These are phyloP conservation scores for Euclidia mi DNA, from an alignment of 2,888 invertebrate species.

Conservation along the genomic window DNA sequence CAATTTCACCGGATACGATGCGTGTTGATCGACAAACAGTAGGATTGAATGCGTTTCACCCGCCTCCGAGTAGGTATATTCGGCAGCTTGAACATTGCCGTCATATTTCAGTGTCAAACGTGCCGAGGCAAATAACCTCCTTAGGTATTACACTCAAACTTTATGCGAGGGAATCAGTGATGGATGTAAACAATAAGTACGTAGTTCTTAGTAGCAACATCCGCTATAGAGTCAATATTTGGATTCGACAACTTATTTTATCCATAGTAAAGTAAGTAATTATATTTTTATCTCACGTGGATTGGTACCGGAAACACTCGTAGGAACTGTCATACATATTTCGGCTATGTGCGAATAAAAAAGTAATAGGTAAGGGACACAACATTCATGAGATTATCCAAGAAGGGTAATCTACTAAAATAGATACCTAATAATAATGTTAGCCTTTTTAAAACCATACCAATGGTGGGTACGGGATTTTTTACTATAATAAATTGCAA, in stretches of 20 bases:
- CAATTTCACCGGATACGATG: slow-evolving; percentile 73
- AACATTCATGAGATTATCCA: too few relatives aligned
- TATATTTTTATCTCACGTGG: background rate
- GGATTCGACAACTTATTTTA: too few relatives aligned
- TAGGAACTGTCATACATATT: too few relatives aligned
- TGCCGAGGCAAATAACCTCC: slow-evolving; percentile 78
- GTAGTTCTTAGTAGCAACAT: slow-evolving; percentile 49
- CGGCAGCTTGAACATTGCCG: slow-evolving; percentile 79
- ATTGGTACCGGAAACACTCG: too few relatives aligned
- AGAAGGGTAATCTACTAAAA: too few relatives aligned
- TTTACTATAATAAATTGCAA: too few relatives aligned
- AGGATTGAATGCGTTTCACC: slow-evolving; percentile 74
- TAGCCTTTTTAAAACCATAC: too few relatives aligned
- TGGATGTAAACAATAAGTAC: slow-evolving; percentile 65
- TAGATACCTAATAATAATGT: too few relatives aligned
- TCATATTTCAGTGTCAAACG: slow-evolving; percentile 83
- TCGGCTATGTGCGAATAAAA: too few relatives aligned
- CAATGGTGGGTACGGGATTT: too few relatives aligned
- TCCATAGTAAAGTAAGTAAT: slow-evolving; percentile 18
- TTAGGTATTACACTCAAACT: slow-evolving; percentile 74
- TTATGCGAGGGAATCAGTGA: slow-evolving; percentile 72
- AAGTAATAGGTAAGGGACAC: too few relatives aligned
- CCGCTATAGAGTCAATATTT: slow-evolving; percentile 25
- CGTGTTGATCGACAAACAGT: slow-evolving; percentile 81
- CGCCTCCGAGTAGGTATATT: slow-evolving; percentile 64